Evolutionary conservation across 1,140 invertebrate genomes (phyloP), one percentile per base, ranked within the genome.

Genomic region (Lineus longissimus): DNA sequence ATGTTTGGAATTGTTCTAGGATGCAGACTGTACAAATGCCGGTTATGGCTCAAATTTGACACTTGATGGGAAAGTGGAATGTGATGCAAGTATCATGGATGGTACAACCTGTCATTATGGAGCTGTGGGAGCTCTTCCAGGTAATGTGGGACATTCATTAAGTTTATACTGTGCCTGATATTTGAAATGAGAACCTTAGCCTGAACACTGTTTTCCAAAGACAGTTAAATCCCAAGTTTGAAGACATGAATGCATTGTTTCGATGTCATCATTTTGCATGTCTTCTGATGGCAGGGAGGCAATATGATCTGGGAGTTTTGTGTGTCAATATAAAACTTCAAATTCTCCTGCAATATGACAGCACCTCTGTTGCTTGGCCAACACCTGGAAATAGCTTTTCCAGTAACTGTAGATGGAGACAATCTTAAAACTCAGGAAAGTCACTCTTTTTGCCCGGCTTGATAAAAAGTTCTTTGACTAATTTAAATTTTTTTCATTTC

Each of bases 61-160:
- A 47, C 84, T 88, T 74, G 86, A 90, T 67, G 92, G 93, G 29
- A 83, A 84, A 36, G 92, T 97, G 0, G 93, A 97, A 84, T 95
- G 92, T 82, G 95, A 97, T 85, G 93, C 94, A 1, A 90, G 90
- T 70, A 86, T 95, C 23, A 97, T 97, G 93, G 89, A 94, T 82
- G 92, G 92, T 1, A 83, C 85, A 62, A 89, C 85, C 59, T 79
- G 92, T 36, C 85, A 73, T n/a, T 95, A 90, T 85, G 94, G 92
- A 23, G 92, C 92, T 59, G 90, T 94, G 72, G 85, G 84, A 11
- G 73, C 73, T 61, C 29, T 80, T n/a, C 70, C 72, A 59, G 77
- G 76, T 77, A 55, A 7, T 33, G n/a, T 7, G 15, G 17, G 6
- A 13, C 29, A 22, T 9, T 58, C n/a, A 7, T 29, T 58, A 40